Evolutionary conservation across 1,140 invertebrate species (phyloP), one percentile per base, ranked within the genome.

Genomic region (Propsilocerus akamusi): DNA sequence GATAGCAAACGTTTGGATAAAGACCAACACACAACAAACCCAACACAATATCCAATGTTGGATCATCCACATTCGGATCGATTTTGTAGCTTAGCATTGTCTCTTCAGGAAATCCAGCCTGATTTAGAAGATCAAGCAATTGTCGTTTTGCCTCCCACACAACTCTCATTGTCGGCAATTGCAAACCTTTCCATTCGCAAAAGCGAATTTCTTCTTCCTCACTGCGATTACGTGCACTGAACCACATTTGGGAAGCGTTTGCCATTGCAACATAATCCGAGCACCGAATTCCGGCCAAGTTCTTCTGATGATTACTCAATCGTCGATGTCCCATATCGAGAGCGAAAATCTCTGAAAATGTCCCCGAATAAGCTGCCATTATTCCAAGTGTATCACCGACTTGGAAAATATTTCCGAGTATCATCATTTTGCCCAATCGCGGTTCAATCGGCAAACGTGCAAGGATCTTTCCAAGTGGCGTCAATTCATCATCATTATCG

Each of bases 251-350:
- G 60, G 92, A 94, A 17, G 89, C 93, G 56, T 91, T 90, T 6
- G 97, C 70, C 75, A 96, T 83, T 7, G 93, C 92, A 12, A 97
- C 80, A 63, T 98, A 94, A 68, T 98, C 96, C 17, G 91, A 96
- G 59, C 76, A 86, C 41, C 91, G 71, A 49, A 78, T 78, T 0
- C 92, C 94, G 12, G 85, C 81, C 52, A 97, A 79, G 17, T 77
- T 77, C 25, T 81, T 75, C 59, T 96, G 91, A 52, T 85, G 79
- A 26, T 73, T 72, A 2, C 78, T 77, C 17, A 95, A 65, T 30
- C 85, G 68, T 25, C 77, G 68, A 17, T 77, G 69, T 2, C 79
- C 77, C 49, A 78, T 76, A 54, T 78, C 77, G 49, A 76, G 65
- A 51, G 71, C 74, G 60, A 94, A 94, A 2, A 94, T 86, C 64